phyloP scores from a whole-genome alignment of 2,888 invertebrate species.

The Polietes domitor region DNA sequence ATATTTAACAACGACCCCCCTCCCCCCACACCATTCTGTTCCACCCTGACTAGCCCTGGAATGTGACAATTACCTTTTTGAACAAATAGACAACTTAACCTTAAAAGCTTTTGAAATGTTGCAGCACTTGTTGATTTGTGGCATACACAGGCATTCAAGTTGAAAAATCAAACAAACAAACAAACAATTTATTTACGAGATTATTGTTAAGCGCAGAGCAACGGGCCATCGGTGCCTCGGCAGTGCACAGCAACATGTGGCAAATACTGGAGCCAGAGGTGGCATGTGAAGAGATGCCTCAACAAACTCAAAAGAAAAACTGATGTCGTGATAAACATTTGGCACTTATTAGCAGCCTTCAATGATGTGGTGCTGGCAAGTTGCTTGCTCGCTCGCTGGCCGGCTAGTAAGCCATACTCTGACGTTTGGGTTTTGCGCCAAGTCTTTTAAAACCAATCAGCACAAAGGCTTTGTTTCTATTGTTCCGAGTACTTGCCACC shows the following conservation, averaged over 20 bases:
- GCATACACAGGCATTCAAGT: conserved; percentile 51
- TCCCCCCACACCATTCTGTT: not conserved
- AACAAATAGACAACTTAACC: conserved; percentile 36
- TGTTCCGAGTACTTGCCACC: conserved; percentile 46
- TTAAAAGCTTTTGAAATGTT: conserved; percentile 25
- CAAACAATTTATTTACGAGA: conserved; percentile 57
- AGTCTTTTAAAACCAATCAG: conserved; percentile 47
- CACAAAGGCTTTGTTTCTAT: conserved; percentile 58
- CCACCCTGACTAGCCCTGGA: not conserved
- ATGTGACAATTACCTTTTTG: conserved; percentile 31
- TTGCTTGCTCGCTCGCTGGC: conserved; percentile 10
- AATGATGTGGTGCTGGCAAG: conserved; percentile 48
- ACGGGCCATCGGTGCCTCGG: no score
- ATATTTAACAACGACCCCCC: not conserved
- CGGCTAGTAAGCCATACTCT: not conserved
- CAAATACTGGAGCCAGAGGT: conserved; percentile 2
- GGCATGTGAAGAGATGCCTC: not conserved
- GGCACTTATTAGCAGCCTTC: conserved; percentile 73
- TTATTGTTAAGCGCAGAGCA: not conserved
- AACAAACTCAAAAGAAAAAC: conserved; percentile 42
- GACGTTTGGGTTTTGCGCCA: conserved; percentile 16
- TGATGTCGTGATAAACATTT: conserved; percentile 74
- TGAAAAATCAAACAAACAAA: conserved; percentile 53
- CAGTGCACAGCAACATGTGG: not conserved
- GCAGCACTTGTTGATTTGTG: conserved; percentile 42